A percentile compares a stretch with the other conserved stretches of the same genome.
These are phyloP conservation scores for Girardinichthys multiradiatus DNA, from an alignment of 2,113 vertebrate species.

Conservation along the genomic window DNA sequence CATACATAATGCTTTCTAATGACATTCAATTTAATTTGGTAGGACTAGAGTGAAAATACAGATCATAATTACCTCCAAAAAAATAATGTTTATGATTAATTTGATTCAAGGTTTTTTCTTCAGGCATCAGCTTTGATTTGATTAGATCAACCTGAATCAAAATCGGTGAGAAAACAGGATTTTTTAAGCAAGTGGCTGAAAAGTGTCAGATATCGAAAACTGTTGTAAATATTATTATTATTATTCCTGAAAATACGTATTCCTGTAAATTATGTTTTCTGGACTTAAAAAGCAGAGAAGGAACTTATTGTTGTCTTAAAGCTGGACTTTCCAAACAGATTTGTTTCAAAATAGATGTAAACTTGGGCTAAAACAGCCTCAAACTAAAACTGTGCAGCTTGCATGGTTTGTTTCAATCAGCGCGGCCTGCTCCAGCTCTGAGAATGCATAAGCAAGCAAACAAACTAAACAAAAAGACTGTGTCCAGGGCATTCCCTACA, in stretches of 20 bases:
- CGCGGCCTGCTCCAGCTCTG: constrained; percentile 32
- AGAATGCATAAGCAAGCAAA: constrained; percentile 60
- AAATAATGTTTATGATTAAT: too few species aligned
- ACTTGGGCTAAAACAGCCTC: neutral
- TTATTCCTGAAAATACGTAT: too few species aligned
- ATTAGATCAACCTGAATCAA: too few species aligned
- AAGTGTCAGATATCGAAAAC: neutral
- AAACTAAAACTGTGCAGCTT: constrained; percentile 10
- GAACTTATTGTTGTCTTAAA: neutral
- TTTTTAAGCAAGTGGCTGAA: neutral
- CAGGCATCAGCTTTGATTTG: too few species aligned
- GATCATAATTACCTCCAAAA: too few species aligned
- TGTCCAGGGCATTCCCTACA: constrained; percentile 53
- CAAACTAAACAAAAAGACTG: constrained; percentile 60
- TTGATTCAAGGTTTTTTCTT: too few species aligned
- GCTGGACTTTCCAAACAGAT: neutral
- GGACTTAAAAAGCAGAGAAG: too few species aligned
- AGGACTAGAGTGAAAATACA: too few species aligned
- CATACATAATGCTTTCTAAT: too few species aligned
- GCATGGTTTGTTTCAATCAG: constrained; percentile 67
- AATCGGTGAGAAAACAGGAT: too few species aligned
- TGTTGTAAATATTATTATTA: neutral
- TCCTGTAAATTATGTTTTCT: too few species aligned
- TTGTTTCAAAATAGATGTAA: neutral
- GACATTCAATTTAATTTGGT: too few species aligned